Evolutionary conservation across 1,140 invertebrate species (phyloP).

Genomic region (Drosophila malerkotliana): DNA sequence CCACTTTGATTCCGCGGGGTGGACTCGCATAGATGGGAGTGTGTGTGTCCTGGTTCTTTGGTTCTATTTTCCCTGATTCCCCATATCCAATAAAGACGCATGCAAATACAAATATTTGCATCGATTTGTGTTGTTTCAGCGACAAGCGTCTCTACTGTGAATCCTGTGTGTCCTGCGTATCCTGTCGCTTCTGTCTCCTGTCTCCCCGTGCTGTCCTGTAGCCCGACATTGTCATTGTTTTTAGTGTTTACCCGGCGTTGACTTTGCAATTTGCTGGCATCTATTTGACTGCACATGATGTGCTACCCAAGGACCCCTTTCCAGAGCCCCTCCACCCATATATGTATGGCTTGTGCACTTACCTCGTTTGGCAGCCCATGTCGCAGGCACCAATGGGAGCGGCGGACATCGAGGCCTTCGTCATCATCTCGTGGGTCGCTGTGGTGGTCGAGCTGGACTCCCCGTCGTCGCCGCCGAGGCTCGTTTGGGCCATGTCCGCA

Average conservation of each 20-base stretch:
- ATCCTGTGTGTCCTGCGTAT: background rate
- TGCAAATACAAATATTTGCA: constrained; percentile 81
- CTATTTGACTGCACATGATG: constrained; percentile 53
- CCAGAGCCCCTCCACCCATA: background rate
- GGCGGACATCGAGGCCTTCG: constrained; percentile 56
- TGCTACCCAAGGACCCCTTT: background rate
- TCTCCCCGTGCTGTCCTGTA: constrained; percentile 7
- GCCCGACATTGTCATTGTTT: constrained; percentile 58
- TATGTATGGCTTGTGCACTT: constrained; percentile 8
- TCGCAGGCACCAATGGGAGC: constrained; percentile 76
- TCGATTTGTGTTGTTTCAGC: constrained; percentile 74
- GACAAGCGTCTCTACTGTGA: constrained; percentile 23
- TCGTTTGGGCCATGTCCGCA: constrained; percentile 71
- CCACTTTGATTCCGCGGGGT: constrained; percentile 11
- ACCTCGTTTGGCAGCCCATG: constrained; percentile 84
- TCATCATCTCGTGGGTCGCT: constrained; percentile 68
- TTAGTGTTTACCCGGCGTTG: constrained; percentile 67
- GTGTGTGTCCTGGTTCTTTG: background rate
- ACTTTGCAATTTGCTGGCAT: constrained; percentile 69
- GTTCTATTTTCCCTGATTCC: constrained; percentile 6
- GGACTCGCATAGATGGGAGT: too few relatives aligned
- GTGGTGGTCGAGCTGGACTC: constrained; percentile 72
- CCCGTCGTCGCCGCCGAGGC: constrained; percentile 57
- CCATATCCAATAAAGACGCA: constrained; percentile 64
- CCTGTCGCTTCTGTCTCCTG: background rate